Base-by-base conservation (phyloP, 2,113 vertebrate genomes). In the Cairina moschata region DNA sequence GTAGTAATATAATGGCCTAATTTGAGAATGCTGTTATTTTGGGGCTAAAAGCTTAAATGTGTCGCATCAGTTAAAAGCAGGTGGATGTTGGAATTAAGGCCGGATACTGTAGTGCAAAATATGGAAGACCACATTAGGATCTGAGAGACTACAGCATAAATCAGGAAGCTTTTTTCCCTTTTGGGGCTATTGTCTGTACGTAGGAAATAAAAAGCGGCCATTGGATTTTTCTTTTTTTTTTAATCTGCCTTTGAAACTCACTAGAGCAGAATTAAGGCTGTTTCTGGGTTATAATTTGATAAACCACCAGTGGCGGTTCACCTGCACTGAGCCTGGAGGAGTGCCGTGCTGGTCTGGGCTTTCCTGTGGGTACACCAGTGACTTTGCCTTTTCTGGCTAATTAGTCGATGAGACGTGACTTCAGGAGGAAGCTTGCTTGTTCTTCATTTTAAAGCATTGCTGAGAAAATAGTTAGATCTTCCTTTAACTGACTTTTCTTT, bases 171-270 rank as follows among this genome's bases (percentile, higher is more conserved):
- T 44, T 38, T 21, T 38, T 3, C 2, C 16, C 3, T n/a, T 83
- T 46, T 1, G 2, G 25, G 8, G 6, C 4, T 3, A 6, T 26
- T 68, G 9, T 2, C 8, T 59, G 1, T 46, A 13, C 6, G 1
- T 59, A 58, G 55, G 9, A 46, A 83, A 40, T 40, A 50, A 88
- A 60, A 38, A 0, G 0, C 20, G 25, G 1, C 25, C 6, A 4
- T 28, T 89, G 18, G 8, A 1, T 36, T 79, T 93, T 72, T 21
- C 2, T 0, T 1, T 14, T 1, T 14, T 50, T 58, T 82, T 42
- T 63, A 75, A 40, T 18, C 32, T 69, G 17, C 31, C 67, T 88
- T 83, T 63, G 65, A 46, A 46, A 36, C 14, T 58, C 11, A 5
- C 2, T 25, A 15, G 9, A 48, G 46, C 2, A 1, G 46, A 54